Evolutionary conservation across 2,888 invertebrate species (phyloP).

Genomic region (Agonopterix heracliana): DNA sequence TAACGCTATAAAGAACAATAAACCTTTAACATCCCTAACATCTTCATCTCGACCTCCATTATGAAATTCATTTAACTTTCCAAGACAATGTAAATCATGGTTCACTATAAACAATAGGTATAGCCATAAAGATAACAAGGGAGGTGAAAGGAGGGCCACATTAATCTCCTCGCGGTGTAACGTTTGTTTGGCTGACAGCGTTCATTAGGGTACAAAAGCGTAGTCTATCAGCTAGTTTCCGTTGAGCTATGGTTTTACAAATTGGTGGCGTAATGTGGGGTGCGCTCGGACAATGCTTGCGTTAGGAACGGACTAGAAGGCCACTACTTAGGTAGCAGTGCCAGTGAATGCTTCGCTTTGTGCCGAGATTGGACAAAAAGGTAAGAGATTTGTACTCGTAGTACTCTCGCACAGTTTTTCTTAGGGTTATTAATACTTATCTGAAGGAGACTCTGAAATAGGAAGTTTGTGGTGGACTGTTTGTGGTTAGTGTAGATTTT

Average conservation of each 20-base stretch:
- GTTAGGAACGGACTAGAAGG: background rate
- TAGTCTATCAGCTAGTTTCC: constrained; percentile 64
- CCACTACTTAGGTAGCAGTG: background rate
- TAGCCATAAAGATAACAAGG: constrained; percentile 53
- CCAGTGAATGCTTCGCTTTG: background rate
- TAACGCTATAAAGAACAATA: background rate
- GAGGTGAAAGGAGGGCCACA: constrained; percentile 50
- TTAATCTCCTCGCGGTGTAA: constrained; percentile 48
- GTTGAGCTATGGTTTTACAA: constrained; percentile 51
- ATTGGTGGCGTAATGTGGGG: constrained; percentile 52
- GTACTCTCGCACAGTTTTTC: no score
- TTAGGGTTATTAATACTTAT: no score
- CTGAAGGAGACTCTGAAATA: no score
- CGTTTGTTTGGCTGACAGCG: constrained; percentile 63
- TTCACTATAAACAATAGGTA: constrained; percentile 50
- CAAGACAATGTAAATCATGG: constrained; percentile 39
- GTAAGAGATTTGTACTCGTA: background rate
- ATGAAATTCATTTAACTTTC: constrained; percentile 19
- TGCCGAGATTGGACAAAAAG: background rate
- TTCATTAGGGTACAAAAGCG: constrained; percentile 66
- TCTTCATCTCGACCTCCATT: constrained; percentile 4
- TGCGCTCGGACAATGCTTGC: constrained; percentile 3
- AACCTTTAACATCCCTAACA: constrained; percentile 3
- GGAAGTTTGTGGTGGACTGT: no score
- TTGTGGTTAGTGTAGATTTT: no score